A percentile compares a stretch with the other conserved stretches of the same genome.
These are phyloP conservation scores for Orchestia grillus DNA, from an alignment of 1,140 invertebrate genomes.

Conservation along the genomic window DNA sequence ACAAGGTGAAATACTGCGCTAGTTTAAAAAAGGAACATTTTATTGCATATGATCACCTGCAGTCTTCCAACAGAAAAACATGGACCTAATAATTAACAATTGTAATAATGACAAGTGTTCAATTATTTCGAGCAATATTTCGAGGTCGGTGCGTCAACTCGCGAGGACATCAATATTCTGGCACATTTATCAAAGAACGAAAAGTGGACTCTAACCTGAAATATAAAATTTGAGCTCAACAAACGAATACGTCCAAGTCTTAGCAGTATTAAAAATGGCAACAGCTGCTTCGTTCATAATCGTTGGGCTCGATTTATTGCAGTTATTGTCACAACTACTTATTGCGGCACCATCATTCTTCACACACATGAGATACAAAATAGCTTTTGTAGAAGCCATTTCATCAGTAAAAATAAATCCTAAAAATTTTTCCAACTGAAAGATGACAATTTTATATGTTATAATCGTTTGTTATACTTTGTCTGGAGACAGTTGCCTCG, in stretches of 20 bases:
- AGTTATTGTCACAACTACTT: not conserved
- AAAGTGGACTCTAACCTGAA: not conserved
- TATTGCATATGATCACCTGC: constrained; percentile 55
- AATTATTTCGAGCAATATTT: not conserved
- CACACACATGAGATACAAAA: not conserved
- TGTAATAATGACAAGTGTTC: not conserved
- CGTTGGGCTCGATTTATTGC: not conserved
- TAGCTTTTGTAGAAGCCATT: not conserved
- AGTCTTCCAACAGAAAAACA: constrained; percentile 7
- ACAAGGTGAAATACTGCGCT: not conserved
- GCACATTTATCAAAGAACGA: not conserved
- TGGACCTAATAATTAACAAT: not conserved
- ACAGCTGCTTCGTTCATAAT: not conserved
- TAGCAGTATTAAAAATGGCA: not conserved
- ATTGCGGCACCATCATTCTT: not conserved
- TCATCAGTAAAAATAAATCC: not conserved
- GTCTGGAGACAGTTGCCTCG: not conserved
- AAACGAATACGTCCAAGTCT: not conserved
- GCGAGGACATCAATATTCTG: not conserved
- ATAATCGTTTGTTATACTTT: not conserved
- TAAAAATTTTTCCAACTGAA: not conserved
- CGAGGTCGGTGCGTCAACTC: not conserved
- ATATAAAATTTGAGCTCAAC: not conserved
- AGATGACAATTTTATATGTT: not conserved
- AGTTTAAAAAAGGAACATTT: constrained; percentile 37